phyloP scores from a whole-genome alignment of 1,140 invertebrate genomes.

The Neomicropteryx cornuta region DNA sequence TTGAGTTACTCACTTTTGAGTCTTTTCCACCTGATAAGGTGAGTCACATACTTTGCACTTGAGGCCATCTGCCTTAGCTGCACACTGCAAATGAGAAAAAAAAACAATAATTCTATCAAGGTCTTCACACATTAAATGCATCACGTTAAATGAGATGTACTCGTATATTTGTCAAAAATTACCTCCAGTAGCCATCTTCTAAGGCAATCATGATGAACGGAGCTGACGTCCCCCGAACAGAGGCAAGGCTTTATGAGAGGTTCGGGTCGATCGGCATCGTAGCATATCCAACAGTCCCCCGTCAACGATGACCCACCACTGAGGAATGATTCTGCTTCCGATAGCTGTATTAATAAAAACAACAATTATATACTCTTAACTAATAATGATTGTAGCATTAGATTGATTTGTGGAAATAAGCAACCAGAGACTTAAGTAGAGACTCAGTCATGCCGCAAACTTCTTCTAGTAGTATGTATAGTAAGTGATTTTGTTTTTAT shows the following conservation, averaged over 20 bases:
- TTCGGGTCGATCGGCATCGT: slow-evolving; percentile 69
- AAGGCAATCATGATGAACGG: slow-evolving; percentile 88
- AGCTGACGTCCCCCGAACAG: slow-evolving; percentile 82
- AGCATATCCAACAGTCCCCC: slow-evolving; percentile 88
- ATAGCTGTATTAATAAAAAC: slow-evolving; percentile 17
- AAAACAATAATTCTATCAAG: too few species aligned
- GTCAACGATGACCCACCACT: slow-evolving; percentile 24
- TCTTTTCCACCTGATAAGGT: slow-evolving; percentile 61
- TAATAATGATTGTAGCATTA: too few species aligned
- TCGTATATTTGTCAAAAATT: too few species aligned
- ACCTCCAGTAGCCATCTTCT: slow-evolving; percentile 77
- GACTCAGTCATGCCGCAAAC: too few species aligned
- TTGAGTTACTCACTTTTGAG: too few species aligned
- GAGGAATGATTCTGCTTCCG: slow-evolving; percentile 44
- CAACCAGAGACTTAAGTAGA: too few species aligned
- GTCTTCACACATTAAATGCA: too few species aligned
- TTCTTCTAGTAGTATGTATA: too few species aligned
- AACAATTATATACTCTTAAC: not conserved
- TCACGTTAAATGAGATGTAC: too few species aligned
- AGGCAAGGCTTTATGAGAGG: slow-evolving; percentile 81
- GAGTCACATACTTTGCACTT: slow-evolving; percentile 73
- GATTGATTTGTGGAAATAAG: too few species aligned
- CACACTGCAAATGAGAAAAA: slow-evolving; percentile 40
- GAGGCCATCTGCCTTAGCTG: slow-evolving; percentile 51
- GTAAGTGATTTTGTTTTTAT: too few species aligned